A percentile compares a stretch with the other conserved stretches of the same genome.
Evolutionary conservation across 2,797 vertebrate genomes (phyloP).

Genomic region (Petrocephalus schoutedeni): DNA sequence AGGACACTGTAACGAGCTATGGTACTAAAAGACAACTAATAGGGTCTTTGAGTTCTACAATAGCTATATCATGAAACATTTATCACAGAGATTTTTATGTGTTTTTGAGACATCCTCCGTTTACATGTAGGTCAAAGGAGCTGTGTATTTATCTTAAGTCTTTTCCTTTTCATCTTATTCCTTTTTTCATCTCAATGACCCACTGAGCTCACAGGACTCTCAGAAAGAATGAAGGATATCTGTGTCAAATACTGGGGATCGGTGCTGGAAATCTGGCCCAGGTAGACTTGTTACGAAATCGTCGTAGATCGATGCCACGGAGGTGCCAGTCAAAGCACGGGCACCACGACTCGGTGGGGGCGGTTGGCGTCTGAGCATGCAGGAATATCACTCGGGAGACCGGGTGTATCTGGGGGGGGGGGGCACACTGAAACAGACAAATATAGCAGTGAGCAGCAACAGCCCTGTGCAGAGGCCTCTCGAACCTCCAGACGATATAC

Average conservation of each 20-base stretch:
- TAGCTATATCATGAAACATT: not conserved
- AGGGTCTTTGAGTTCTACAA: not conserved
- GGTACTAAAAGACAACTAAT: not conserved
- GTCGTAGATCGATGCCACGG: not conserved
- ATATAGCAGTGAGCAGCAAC: not conserved
- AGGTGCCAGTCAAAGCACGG: conserved; percentile 19
- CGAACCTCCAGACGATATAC: not conserved
- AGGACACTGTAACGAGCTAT: not conserved
- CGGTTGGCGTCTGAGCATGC: conserved; percentile 32
- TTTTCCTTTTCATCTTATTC: not conserved
- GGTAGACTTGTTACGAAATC: not conserved
- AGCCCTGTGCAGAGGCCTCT: not conserved
- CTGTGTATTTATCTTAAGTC: not conserved
- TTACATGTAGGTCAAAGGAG: not conserved
- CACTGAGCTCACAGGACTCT: not conserved
- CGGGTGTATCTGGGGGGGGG: conserved; percentile 1
- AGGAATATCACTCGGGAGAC: conserved; percentile 32
- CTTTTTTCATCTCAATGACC: not conserved
- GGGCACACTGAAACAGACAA: not conserved
- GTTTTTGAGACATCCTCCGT: not conserved
- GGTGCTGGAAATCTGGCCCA: not conserved
- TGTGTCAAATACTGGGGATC: not conserved
- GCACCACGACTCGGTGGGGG: not conserved
- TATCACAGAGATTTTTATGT: not conserved
- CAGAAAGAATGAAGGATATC: not conserved